phyloP scores from a whole-genome alignment of 2,888 invertebrate genomes.

The Plagodis pulveraria region DNA sequence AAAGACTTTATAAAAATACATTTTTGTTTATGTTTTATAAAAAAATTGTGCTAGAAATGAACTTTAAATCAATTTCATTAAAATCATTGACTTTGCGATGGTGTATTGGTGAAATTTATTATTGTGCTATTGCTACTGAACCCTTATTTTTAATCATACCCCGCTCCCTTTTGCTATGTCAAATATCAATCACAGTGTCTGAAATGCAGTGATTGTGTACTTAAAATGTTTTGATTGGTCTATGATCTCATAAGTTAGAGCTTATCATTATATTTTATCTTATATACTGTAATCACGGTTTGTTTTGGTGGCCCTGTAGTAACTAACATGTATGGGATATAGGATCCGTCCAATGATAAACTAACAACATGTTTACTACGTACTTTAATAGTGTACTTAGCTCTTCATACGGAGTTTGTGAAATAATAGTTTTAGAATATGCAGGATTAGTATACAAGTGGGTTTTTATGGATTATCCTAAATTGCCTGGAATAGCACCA shows the following conservation, averaged over 20 bases:
- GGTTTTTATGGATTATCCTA: no score
- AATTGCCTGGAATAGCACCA: no score
- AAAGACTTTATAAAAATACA: no score
- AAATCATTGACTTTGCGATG: no score
- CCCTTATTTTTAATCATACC: constrained; percentile 2
- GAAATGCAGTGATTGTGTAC: constrained; percentile 45
- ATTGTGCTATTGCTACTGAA: background rate
- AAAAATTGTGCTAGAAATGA: no score
- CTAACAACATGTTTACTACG: constrained; percentile 27
- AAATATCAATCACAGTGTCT: background rate
- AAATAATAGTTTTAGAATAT: no score
- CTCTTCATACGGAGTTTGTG: background rate
- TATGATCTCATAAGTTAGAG: constrained; percentile 72
- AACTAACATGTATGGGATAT: constrained; percentile 36
- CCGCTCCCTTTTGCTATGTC: constrained; percentile 9
- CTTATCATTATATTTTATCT: constrained; percentile 38
- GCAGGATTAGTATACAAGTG: no score
- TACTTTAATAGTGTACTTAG: constrained; percentile 32
- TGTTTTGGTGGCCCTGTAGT: constrained; percentile 54
- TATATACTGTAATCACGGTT: constrained; percentile 28
- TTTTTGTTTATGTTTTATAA: no score
- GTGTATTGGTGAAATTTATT: no score
- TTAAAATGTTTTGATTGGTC: constrained; percentile 67
- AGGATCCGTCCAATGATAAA: constrained; percentile 60
- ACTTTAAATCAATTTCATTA: no score